A percentile compares a stretch with the other conserved stretches of the same genome.
Evolutionary conservation across 1,140 invertebrate genomes (phyloP).

Genomic region (Drosophila miranda): DNA sequence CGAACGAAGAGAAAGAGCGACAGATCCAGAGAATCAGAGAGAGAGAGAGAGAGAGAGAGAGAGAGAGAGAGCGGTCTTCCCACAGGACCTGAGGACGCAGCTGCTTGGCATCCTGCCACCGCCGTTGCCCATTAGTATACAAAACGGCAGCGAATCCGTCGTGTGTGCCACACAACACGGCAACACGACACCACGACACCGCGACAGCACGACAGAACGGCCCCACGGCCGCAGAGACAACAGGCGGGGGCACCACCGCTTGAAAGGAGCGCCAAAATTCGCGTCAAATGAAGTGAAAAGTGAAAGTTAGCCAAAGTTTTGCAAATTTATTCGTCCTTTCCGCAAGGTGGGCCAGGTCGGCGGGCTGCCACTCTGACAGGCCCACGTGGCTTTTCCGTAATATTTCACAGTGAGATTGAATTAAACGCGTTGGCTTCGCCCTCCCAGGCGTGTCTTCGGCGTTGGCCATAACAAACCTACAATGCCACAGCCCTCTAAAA

Average conservation of each 20-base stretch:
- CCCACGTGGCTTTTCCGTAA: conserved; percentile 52
- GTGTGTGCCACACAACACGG: conserved; percentile 41
- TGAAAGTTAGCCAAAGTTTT: conserved; percentile 58
- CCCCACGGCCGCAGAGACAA: too few relatives aligned
- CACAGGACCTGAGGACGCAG: conserved; percentile 66
- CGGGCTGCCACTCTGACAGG: not conserved
- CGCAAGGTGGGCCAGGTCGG: conserved; percentile 17
- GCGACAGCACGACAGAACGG: too few relatives aligned
- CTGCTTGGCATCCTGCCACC: conserved; percentile 61
- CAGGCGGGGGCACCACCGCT: conserved; percentile 1
- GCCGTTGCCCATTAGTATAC: conserved; percentile 60
- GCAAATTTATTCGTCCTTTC: conserved; percentile 21
- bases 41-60: not conserved
- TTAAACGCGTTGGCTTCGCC: conserved; percentile 34
- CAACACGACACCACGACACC: conserved; percentile 1
- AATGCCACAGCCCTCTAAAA: conserved; percentile 13
- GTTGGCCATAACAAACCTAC: conserved; percentile 22
- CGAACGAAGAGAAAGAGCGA: conserved; percentile 11
- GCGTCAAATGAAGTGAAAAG: conserved; percentile 63
- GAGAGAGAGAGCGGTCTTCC: conserved; percentile 45
- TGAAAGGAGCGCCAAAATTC: conserved; percentile 46
- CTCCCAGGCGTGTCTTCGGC: conserved; percentile 22
- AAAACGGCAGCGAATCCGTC: conserved; percentile 53
- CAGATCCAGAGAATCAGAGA: too few relatives aligned
- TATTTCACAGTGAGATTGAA: conserved; percentile 42